These are phyloP conservation scores for Bovichtus diacanthus DNA, from an alignment of 2,797 vertebrate genomes.

Conservation along the genomic window DNA sequence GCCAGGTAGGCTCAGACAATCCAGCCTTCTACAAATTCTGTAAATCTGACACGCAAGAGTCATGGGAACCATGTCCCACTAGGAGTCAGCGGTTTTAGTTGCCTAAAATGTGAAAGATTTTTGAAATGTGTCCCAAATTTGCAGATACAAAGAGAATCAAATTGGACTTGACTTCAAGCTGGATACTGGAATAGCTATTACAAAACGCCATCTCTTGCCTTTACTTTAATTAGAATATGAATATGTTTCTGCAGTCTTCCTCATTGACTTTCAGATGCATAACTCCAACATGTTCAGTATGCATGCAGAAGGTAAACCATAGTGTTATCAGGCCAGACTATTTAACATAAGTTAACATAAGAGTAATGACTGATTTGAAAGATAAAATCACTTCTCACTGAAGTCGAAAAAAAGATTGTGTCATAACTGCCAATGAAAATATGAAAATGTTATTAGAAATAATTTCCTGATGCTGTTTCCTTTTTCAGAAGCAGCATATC, in stretches of 20 bases:
- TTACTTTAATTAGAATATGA: neutral
- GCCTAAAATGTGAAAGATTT: neutral
- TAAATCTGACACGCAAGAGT: too few relatives aligned
- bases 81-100: neutral
- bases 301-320: neutral
- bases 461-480: neutral
- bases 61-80: too few relatives aligned
- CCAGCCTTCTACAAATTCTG: too few relatives aligned
- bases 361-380: too few relatives aligned
- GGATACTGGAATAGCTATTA: neutral
- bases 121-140: neutral
- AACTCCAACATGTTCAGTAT: neutral
- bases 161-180: conserved; percentile 6
- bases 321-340: neutral
- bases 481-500: neutral
- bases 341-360: too few relatives aligned
- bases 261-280: neutral
- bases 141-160: neutral
- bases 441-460: neutral
- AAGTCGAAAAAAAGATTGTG: neutral
- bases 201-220: neutral
- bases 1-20: too few relatives aligned
- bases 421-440: neutral
- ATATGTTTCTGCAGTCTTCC: neutral
- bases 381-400: too few relatives aligned